These are phyloP conservation scores for Ambastaia sidthimunki DNA, from an alignment of 2,797 vertebrate genomes.

Conservation along the genomic window DNA sequence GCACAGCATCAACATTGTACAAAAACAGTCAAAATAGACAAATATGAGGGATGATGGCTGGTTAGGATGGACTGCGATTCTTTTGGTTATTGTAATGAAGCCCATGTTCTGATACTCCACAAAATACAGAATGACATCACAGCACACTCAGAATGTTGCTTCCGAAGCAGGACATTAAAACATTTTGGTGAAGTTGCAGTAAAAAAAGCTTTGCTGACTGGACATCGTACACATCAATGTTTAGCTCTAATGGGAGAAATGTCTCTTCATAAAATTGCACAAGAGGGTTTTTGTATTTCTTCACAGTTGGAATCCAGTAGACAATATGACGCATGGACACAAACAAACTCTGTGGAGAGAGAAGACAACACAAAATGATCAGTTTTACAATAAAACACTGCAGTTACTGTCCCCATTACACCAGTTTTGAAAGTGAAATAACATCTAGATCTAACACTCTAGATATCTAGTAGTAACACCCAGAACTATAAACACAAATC, in stretches of 20 bases:
- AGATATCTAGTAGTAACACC: not conserved
- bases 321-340: conserved; percentile 66
- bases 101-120: conserved; percentile 19
- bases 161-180: conserved; percentile 15
- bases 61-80: conserved; percentile 63
- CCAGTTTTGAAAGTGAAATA: not conserved
- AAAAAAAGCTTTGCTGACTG: conserved; percentile 52
- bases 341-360: conserved; percentile 70
- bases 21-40: conserved; percentile 43
- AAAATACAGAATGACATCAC: conserved; percentile 55
- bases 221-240: conserved; percentile 54
- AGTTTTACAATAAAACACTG: not conserved
- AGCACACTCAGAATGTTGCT: conserved; percentile 52
- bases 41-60: conserved; percentile 58
- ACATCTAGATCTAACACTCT: not conserved
- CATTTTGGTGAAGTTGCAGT: conserved; percentile 51
- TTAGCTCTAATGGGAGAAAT: conserved; percentile 51
- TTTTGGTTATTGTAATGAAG: conserved; percentile 59
- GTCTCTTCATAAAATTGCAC: conserved; percentile 56
- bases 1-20: conserved; percentile 30
- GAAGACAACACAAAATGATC: conserved; percentile 33
- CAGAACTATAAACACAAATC: conserved; percentile 11
- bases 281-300: conserved; percentile 69
- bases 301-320: conserved; percentile 80
- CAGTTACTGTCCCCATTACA: not conserved